phyloP scores from a whole-genome alignment of 1,140 invertebrate species.

The Drosophila takahashii region DNA sequence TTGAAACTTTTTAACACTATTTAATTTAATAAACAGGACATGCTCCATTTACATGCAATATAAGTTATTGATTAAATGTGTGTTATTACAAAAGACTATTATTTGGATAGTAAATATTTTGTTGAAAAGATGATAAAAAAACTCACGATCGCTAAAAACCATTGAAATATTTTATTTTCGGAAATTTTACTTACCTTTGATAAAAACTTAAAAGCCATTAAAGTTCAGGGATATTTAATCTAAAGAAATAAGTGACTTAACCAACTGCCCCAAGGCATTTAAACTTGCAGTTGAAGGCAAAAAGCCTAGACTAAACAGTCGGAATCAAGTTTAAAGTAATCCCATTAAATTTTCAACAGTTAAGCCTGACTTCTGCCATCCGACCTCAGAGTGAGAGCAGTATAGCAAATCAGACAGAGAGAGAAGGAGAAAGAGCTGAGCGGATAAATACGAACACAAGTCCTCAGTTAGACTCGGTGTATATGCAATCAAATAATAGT shows the following conservation, averaged over 20 bases:
- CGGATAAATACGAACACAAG: conserved; percentile 33
- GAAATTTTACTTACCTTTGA: not conserved
- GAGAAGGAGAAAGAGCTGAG: conserved; percentile 6
- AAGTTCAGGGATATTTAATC: conserved; percentile 6
- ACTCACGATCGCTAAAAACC: too few relatives aligned
- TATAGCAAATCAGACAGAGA: not conserved
- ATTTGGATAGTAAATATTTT: too few relatives aligned
- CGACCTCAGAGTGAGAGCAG: not conserved
- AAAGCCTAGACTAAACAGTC: conserved; percentile 13
- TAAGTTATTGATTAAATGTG: not conserved
- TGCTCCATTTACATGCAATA: not conserved
- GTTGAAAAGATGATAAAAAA: too few relatives aligned
- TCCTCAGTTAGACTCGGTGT: conserved; percentile 8
- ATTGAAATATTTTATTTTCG: too few relatives aligned
- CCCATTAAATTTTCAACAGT: conserved; percentile 40
- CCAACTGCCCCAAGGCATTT: conserved; percentile 6
- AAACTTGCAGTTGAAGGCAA: conserved; percentile 1
- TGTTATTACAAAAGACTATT: not conserved
- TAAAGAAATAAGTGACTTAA: not conserved
- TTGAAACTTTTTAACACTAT: not conserved
- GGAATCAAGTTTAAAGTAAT: conserved; percentile 37
- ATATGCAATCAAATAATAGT: conserved; percentile 53
- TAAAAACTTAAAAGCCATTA: not conserved
- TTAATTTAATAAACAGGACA: conserved; percentile 8
- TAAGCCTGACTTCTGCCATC: conserved; percentile 14